Evolutionary conservation across 2,888 invertebrate species (phyloP).

Genomic region (Venusia cambrica): DNA sequence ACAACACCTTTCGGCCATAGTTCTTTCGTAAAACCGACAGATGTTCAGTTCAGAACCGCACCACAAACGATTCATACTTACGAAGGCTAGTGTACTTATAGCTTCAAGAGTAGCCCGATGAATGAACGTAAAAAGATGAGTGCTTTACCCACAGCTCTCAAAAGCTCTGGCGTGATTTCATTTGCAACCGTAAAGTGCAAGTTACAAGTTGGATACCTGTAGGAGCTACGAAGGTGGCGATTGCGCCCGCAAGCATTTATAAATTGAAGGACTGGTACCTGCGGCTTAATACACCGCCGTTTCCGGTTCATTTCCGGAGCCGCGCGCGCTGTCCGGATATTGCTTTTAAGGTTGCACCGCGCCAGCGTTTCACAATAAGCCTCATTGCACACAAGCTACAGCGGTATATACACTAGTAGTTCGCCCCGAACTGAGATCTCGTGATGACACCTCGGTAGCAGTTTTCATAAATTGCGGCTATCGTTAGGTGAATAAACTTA

Average conservation of each 20-base stretch:
- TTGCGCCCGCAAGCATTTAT: constrained; percentile 75
- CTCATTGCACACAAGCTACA: too few relatives aligned
- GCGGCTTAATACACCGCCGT: constrained; percentile 81
- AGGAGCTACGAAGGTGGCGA: constrained; percentile 47
- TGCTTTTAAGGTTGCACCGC: constrained; percentile 80
- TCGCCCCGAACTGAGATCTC: too few relatives aligned
- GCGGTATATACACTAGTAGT: too few relatives aligned
- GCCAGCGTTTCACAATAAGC: constrained; percentile 52
- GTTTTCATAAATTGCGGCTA: too few relatives aligned
- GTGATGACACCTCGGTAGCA: too few relatives aligned
- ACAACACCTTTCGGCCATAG: too few relatives aligned
- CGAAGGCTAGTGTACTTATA: too few relatives aligned
- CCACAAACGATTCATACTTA: too few relatives aligned
- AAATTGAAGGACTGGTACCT: constrained; percentile 81
- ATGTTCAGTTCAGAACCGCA: too few relatives aligned
- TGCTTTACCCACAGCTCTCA: neutral
- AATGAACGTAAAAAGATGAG: constrained; percentile 4
- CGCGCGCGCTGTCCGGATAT: constrained; percentile 80
- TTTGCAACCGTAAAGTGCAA: constrained; percentile 38
- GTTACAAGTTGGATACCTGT: constrained; percentile 71
- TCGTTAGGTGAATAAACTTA: too few relatives aligned
- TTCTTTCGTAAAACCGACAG: too few relatives aligned
- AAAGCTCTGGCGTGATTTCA: constrained; percentile 10
- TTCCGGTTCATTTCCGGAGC: constrained; percentile 81
- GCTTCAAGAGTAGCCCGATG: too few relatives aligned